Evolutionary conservation across 2,113 vertebrate genomes (phyloP).

Genomic region (Pachyramphus minor): DNA sequence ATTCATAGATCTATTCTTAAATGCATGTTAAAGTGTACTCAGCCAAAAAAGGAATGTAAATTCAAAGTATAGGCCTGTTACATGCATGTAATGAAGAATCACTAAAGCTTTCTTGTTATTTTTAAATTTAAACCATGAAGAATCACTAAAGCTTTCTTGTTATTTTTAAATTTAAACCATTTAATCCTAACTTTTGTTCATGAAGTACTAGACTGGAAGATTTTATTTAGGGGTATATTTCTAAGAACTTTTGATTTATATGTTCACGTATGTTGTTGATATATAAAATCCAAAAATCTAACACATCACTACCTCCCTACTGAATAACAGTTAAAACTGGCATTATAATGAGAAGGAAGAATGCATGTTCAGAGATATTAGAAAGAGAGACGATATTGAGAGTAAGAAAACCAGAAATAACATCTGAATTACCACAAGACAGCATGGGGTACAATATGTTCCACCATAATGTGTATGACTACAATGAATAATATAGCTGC

Average conservation of each 20-base stretch:
- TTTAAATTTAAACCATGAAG: not conserved
- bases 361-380: not conserved
- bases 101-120: not conserved
- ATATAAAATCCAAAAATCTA: not conserved
- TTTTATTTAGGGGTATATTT: not conserved
- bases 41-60: not conserved
- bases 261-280: not conserved
- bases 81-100: accelerated
- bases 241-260: not conserved
- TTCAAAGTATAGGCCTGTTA: not conserved
- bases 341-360: not conserved
- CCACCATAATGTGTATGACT: not conserved
- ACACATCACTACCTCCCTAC: not conserved
- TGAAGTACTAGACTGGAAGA: not conserved
- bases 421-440: not conserved
- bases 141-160: not conserved
- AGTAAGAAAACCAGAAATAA: constrained; percentile 4
- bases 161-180: not conserved
- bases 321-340: not conserved
- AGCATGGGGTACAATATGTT: not conserved
- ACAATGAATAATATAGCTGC: not conserved
- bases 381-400: not conserved
- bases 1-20: constrained; percentile 13
- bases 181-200: not conserved
- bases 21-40: not conserved